Evolutionary conservation across 2,888 invertebrate species (phyloP).

Genomic region (Troides aeacus): DNA sequence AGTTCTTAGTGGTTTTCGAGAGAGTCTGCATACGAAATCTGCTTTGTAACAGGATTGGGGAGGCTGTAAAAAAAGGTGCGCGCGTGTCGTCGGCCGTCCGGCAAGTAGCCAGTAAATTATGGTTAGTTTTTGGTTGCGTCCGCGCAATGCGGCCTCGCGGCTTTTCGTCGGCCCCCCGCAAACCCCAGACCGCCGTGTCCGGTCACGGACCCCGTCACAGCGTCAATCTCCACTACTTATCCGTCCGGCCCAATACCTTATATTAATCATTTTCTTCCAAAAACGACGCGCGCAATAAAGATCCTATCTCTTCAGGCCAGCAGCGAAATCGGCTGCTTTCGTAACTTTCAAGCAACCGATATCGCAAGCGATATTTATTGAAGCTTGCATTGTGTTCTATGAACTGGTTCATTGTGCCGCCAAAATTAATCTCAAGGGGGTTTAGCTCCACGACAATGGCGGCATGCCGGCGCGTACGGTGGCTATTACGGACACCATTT

Average conservation of each 20-base stretch:
- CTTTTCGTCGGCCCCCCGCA: constrained; percentile 60
- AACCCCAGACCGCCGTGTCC: constrained; percentile 41
- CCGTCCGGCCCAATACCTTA: constrained; percentile 71
- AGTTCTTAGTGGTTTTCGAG: constrained; percentile 65
- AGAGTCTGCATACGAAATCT: constrained; percentile 73
- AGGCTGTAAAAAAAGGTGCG: constrained; percentile 61
- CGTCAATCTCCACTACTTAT: constrained; percentile 79
- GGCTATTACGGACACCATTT: constrained; percentile 73
- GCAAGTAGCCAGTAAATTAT: constrained; percentile 80
- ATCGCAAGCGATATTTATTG: constrained; percentile 72
- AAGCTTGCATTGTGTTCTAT: constrained; percentile 68
- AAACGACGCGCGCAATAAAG: constrained; percentile 64
- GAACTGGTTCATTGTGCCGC: constrained; percentile 73
- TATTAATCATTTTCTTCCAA: constrained; percentile 75
- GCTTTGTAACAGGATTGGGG: constrained; percentile 72
- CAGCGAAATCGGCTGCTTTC: constrained; percentile 58
- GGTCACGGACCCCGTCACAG: constrained; percentile 77
- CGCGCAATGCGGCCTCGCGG: constrained; percentile 75
- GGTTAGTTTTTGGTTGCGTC: constrained; percentile 79
- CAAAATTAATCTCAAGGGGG: constrained; percentile 75
- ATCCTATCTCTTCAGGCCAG: constrained; percentile 62
- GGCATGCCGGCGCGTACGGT: constrained; percentile 69
- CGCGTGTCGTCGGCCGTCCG: constrained; percentile 69
- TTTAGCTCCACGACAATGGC: constrained; percentile 75
- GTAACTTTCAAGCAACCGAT: constrained; percentile 65